A percentile compares a stretch with the other conserved stretches of the same genome.
Evolutionary conservation across 1,140 invertebrate species (phyloP).

Genomic region (Drosophila mauritiana): DNA sequence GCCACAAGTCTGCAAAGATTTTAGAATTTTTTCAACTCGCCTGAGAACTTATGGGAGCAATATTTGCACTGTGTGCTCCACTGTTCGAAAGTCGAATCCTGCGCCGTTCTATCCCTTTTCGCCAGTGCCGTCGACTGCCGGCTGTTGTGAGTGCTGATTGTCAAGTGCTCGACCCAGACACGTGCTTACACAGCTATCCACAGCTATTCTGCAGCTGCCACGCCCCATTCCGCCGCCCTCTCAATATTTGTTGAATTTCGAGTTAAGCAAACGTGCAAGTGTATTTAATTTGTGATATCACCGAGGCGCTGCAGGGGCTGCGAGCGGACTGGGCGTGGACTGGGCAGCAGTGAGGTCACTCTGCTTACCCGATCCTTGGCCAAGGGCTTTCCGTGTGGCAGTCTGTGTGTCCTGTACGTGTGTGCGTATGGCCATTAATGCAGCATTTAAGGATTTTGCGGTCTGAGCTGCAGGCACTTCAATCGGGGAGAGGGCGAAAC

Average conservation of each 20-base stretch:
- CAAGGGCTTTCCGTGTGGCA: background rate
- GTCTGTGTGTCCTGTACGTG: constrained; percentile 17
- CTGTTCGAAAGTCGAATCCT: constrained; percentile 17
- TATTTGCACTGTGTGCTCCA: background rate
- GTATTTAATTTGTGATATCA: constrained; percentile 72
- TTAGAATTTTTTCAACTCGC: background rate
- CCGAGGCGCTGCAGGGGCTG: constrained; percentile 14
- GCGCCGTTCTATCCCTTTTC: constrained; percentile 34
- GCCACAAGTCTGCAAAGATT: background rate
- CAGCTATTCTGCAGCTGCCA: constrained; percentile 19
- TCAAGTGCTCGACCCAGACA: constrained; percentile 74
- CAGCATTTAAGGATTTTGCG: constrained; percentile 78
- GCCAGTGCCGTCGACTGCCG: constrained; percentile 16
- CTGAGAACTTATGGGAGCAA: background rate
- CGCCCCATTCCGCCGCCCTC: constrained; percentile 2
- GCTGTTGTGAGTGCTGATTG: constrained; percentile 78
- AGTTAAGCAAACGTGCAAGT: constrained; percentile 66
- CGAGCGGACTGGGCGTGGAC: background rate
- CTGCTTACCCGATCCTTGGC: constrained; percentile 3
- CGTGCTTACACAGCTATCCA: constrained; percentile 68
- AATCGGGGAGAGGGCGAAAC: constrained; percentile 31
- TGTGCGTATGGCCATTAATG: constrained; percentile 52
- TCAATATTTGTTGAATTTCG: constrained; percentile 59
- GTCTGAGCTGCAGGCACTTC: constrained; percentile 34
- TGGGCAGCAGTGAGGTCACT: constrained; percentile 1